Conservation (phyloP, 1,140 invertebrate species). For the Drosophila ambigua region DNA sequence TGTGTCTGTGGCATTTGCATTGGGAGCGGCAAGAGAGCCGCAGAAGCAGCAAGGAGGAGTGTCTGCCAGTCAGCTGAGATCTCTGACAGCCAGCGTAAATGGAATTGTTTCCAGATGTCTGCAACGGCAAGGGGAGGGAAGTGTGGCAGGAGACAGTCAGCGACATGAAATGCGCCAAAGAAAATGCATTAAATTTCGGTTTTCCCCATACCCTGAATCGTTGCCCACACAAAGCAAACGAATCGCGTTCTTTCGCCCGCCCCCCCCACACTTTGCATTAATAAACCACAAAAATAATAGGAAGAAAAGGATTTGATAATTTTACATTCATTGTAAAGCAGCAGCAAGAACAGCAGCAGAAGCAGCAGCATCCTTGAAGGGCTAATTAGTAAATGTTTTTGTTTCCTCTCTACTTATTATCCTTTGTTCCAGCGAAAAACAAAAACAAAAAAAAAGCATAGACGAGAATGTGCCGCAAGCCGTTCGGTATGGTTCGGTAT, state of each 20-base stretch:
- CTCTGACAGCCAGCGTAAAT: conserved; percentile 70
- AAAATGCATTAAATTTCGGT: conserved; percentile 37
- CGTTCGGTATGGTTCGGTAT: conserved; percentile 37
- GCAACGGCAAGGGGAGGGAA: not conserved
- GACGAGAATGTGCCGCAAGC: conserved; percentile 23
- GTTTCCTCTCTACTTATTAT: conserved; percentile 37
- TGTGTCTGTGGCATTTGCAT: conserved; percentile 18
- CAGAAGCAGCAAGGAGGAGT: conserved; percentile 30
- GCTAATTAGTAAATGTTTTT: conserved; percentile 70
- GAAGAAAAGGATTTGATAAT: conserved; percentile 41
- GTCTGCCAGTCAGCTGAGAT: conserved; percentile 53
- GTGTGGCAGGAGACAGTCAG: not conserved
- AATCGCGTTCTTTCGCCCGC: conserved; percentile 6
- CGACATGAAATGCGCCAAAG: conserved; percentile 16
- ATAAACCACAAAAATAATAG: conserved; percentile 16
- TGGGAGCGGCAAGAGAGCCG: not conserved
- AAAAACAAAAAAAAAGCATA: conserved; percentile 45
- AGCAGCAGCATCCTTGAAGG: conserved; percentile 27
- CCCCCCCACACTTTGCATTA: conserved; percentile 13
- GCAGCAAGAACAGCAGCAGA: no score
- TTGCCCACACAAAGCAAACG: not conserved
- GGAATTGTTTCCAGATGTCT: conserved; percentile 60
- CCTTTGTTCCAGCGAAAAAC: conserved; percentile 45
- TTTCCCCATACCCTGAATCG: not conserved
- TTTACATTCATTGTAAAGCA: conserved; percentile 41